Base-by-base conservation (phyloP, 2,888 invertebrate species). In the Acrobasis consociella region DNA sequence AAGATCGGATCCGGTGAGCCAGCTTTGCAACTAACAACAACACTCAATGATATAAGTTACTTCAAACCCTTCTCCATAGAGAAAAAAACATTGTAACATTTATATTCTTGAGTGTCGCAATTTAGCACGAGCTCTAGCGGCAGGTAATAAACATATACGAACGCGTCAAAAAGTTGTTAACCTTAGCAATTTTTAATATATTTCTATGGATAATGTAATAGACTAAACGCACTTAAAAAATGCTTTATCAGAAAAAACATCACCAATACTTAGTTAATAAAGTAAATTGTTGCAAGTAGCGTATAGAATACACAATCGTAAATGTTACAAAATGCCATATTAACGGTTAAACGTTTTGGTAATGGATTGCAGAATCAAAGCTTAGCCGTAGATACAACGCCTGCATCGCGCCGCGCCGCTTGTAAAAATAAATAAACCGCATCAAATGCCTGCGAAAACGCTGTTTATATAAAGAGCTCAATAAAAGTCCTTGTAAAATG, bases 1-100 rank as follows among this genome's bases (percentile, higher is more conserved):
- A 95, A 95, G 78, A 93, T 96, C 71, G 96, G 96, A 82, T 96
- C 96, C 74, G 96, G 96, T 93, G 92, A 91, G 91, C 83, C 67
- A 62, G 90, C 90, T 92, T 91, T 76, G 90, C 90, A 76, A 90
- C 91, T 91, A 91, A 91, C 89, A 76, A 65, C 49, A 67, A 68
- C 68, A 71, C 76, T 73, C 73, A 72, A 74, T 73, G 76, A 70
- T 74, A 70, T 64, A 31, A 66, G 69, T 22, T 38, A 56, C 50
- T 42, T 64, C 31, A 31, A 31, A 2, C 31, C 31, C 31, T 31
- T 31, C 8, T 31, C 31, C 31, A 5, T 31, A 7, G 31, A 31
- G 31, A 31, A 8, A 31, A 31, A 31, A 31, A 5, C 2, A 31
- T 31, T 31, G 7, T 31, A 31, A 31, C 37, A 66, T 49, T 51